Evolutionary conservation across 2,797 vertebrate species (phyloP), one percentile per base, ranked within the genome.

Genomic region (Falco peregrinus): DNA sequence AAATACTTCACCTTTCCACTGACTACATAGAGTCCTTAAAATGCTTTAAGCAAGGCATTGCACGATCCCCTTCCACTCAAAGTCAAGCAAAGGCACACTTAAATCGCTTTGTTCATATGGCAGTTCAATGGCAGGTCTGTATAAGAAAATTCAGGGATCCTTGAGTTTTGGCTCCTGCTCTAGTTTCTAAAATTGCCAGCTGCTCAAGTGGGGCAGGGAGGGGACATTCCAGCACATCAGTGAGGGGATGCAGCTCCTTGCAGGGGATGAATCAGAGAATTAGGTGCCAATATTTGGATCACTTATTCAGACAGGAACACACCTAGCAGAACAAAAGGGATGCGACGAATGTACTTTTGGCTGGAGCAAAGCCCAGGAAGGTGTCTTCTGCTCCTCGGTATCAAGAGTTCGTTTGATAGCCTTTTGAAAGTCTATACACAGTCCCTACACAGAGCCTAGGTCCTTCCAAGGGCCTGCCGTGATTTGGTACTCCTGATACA

Each of bases 1-100:
- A 33, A 89, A 70, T 24, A 79, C 43, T 67, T 83, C 43, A 51
- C 47, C 51, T 90, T 93, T 89, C 78, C 64, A 53, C 68, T 79
- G 81, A 48, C 31, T 79, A 50, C 8, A 3, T 2, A 0, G 3
- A 77, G 21, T 43, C 59, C 45, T 90, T 69, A 78, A 84, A 89
- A 70, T 43, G 20, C 25, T 53, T 69, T 60, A 64, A 71, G 29
- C 13, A 45, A 74, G 17, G 15, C 6, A 68, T 69, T 81, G 29
- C 39, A 21, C 31, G 35, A 65, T 59, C 8, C 6, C 8, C 26
- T 81, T 88, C 19, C 16, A 59, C 35, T 61, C 33, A 73, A 78
- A 75, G 50, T 65, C 63, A 82, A 61, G 29, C 16, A 90, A 71
- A 94, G 51, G 35, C 50, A 26, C 12, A 31, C 0, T 4, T 37